Conservation (phyloP, 2,113 vertebrate genomes). For the Cyprinus carpio region DNA sequence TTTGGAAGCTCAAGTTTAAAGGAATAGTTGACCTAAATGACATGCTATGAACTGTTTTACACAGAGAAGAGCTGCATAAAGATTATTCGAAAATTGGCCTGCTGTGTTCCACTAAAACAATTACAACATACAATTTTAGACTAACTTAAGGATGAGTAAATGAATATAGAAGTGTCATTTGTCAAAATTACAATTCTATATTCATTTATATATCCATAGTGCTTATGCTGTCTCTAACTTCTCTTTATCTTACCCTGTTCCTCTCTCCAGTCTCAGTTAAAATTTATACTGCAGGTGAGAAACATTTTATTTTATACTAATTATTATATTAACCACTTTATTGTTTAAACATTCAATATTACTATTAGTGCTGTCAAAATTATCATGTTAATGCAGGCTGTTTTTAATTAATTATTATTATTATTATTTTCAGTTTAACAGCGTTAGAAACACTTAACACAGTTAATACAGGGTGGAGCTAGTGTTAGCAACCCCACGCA, state of each 20-base stretch:
- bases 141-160: conserved; percentile 2
- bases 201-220: neutral
- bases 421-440: no score
- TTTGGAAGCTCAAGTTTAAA: neutral
- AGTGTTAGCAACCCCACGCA: no score
- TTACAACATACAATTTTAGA: neutral
- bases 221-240: neutral
- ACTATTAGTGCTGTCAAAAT: no score
- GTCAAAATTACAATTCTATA: neutral
- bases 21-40: neutral
- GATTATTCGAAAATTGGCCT: neutral
- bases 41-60: neutral
- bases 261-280: conserved; percentile 65
- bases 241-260: conserved; percentile 27
- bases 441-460: no score
- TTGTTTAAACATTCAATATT: neutral
- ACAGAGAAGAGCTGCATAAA: neutral
- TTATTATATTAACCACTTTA: neutral
- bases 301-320: neutral
- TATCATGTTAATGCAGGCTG: no score
- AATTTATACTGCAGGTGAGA: conserved; percentile 74
- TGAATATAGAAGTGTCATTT: neutral
- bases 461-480: no score
- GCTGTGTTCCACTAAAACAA: neutral
- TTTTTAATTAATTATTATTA: no score